phyloP scores from a whole-genome alignment of 2,113 vertebrate genomes.

The Plectropomus leopardus region DNA sequence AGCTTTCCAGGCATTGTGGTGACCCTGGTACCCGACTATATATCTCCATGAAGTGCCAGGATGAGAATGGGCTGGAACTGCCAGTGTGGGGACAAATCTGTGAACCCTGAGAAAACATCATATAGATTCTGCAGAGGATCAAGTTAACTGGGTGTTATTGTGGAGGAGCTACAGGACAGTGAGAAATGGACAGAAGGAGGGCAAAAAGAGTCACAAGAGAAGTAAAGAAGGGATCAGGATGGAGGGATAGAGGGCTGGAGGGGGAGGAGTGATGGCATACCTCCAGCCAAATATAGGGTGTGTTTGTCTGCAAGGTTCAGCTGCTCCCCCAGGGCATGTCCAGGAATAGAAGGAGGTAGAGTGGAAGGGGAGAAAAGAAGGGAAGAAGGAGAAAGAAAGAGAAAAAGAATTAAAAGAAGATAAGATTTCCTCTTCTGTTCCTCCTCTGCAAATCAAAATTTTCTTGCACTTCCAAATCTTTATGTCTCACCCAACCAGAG shows the following conservation, averaged over 20 bases:
- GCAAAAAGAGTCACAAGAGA: neutral
- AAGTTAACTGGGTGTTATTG: neutral
- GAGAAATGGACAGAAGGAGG: constrained; percentile 5
- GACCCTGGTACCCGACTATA: too few species aligned
- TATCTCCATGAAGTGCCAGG: too few species aligned
- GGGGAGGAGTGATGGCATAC: constrained; percentile 29
- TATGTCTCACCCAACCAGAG: neutral
- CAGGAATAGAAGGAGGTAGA: constrained; percentile 85
- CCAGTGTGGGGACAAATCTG: too few species aligned
- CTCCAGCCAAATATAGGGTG: constrained; percentile 84
- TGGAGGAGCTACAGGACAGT: neutral
- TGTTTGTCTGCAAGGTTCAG: constrained; percentile 59
- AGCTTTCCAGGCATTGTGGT: too few species aligned
- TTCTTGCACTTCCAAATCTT: neutral
- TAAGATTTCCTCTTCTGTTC: neutral
- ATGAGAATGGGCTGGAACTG: too few species aligned
- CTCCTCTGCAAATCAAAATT: neutral
- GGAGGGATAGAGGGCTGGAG: constrained; percentile 1
- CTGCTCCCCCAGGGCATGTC: constrained; percentile 85
- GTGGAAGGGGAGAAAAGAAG: constrained; percentile 1
- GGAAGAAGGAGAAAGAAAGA: neutral
- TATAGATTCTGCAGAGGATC: too few species aligned
- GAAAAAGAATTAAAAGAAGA: neutral
- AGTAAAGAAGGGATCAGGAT: constrained; percentile 1
- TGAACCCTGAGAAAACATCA: too few species aligned